Percentiles rank a stretch among this genome's conserved stretches.
Conservation (phyloP, 2,797 vertebrate genomes). For the Glyptemys insculpta region DNA sequence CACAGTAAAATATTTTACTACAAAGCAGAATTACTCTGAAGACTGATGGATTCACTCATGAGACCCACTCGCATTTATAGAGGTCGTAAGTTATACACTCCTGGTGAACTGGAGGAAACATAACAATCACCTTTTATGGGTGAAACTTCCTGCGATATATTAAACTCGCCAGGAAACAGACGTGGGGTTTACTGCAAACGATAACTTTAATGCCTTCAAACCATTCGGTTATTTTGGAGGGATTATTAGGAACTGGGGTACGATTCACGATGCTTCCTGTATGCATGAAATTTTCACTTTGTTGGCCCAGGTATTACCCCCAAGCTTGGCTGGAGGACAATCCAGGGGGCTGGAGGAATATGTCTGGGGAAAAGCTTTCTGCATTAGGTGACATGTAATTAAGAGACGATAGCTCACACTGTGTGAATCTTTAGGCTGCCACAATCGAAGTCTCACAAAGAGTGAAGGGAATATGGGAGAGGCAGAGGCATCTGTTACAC, state of each 20-base stretch:
- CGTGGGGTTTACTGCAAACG: slow-evolving; percentile 74
- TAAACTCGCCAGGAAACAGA: slow-evolving; percentile 75
- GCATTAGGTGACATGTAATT: not conserved
- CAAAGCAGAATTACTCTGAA: slow-evolving; percentile 78
- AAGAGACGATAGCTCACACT: not conserved
- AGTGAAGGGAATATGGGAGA: not conserved
- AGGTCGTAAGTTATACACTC: slow-evolving; percentile 78
- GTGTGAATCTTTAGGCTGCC: not conserved
- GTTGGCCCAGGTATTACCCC: fast-evolving
- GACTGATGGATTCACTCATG: slow-evolving; percentile 78
- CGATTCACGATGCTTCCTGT: not conserved
- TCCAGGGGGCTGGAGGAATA: fast-evolving
- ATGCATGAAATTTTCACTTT: fast-evolving
- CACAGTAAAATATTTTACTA: slow-evolving; percentile 78
- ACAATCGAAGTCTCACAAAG: not conserved
- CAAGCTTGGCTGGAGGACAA: not conserved
- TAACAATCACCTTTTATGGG: slow-evolving; percentile 80
- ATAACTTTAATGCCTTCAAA: slow-evolving; percentile 77
- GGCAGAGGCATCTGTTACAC: not conserved
- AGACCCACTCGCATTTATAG: slow-evolving; percentile 82
- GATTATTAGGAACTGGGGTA: slow-evolving; percentile 51
- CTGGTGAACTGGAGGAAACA: slow-evolving; percentile 64
- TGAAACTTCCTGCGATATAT: slow-evolving; percentile 79
- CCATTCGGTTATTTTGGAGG: slow-evolving; percentile 63
- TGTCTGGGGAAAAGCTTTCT: not conserved